A percentile compares a stretch with the other conserved stretches of the same genome.
Evolutionary conservation across 2,888 invertebrate species (phyloP).

Genomic region (Gastracanthus pulcherrimus): DNA sequence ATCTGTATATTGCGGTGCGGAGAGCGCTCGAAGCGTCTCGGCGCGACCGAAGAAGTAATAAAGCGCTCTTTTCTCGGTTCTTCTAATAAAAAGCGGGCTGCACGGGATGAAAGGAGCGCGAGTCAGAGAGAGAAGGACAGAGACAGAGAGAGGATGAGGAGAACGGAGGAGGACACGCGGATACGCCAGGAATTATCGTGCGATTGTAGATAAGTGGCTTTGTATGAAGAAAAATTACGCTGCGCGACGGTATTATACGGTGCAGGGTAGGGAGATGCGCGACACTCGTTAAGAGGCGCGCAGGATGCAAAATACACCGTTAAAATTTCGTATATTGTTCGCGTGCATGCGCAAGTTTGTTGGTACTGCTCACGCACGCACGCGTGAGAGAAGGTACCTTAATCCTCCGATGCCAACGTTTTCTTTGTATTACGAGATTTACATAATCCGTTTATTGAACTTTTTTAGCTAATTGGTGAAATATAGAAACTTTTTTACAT

Average conservation of each 20-base stretch:
- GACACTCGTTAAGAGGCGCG: conserved; percentile 26
- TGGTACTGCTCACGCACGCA: no score
- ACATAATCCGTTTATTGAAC: no score
- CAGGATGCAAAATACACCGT: conserved; percentile 26
- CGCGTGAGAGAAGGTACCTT: background rate
- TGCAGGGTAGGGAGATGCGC: background rate
- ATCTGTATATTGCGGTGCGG: background rate
- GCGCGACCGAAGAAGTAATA: background rate
- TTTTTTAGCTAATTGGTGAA: no score
- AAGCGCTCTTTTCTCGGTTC: background rate
- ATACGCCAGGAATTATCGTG: conserved; percentile 19
- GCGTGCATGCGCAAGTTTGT: background rate
- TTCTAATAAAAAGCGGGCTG: conserved; percentile 1
- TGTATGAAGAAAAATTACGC: conserved; percentile 21
- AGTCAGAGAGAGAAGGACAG: no score
- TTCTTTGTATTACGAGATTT: background rate
- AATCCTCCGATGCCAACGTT: background rate
- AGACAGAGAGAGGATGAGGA: no score
- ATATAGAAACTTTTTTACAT: no score
- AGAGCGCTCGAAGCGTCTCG: background rate
- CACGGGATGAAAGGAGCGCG: background rate
- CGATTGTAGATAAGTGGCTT: conserved; percentile 26
- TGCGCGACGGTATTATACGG: background rate
- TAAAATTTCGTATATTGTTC: conserved; percentile 37
- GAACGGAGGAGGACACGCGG: no score